A percentile compares a stretch with the other conserved stretches of the same genome.
These are phyloP conservation scores for Latrodectus elegans DNA, from an alignment of 2,888 invertebrate genomes.

Conservation along the genomic window DNA sequence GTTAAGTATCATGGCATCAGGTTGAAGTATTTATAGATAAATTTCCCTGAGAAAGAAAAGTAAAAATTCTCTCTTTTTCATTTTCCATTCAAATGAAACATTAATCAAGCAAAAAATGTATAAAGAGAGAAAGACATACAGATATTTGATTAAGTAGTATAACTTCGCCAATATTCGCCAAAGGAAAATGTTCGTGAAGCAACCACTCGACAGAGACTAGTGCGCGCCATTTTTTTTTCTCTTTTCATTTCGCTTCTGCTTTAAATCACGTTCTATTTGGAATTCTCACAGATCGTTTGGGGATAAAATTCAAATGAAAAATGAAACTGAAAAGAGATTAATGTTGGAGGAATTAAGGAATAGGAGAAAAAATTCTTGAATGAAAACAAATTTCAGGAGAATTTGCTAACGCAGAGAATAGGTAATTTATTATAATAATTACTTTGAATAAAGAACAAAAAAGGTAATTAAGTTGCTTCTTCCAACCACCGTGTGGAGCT, in stretches of 20 bases:
- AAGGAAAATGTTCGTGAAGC: no score
- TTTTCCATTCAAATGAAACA: no score
- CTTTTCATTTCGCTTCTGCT: background rate
- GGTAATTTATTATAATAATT: background rate
- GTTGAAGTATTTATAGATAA: no score
- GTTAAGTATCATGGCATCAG: no score
- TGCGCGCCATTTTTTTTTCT: background rate
- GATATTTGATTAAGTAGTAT: no score
- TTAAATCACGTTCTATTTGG: background rate
- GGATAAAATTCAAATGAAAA: background rate
- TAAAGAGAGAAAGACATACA: no score
- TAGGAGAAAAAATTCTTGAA: background rate
- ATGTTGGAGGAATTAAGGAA: background rate
- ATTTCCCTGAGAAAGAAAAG: no score
- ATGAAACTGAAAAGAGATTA: background rate
- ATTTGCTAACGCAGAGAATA: background rate
- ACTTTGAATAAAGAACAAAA: background rate
- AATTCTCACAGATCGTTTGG: background rate
- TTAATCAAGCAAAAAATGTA: no score
- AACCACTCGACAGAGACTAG: no score
- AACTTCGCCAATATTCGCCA: no score
- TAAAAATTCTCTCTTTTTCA: no score
- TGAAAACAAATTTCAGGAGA: background rate
- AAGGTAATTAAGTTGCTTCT: conserved; percentile 3
- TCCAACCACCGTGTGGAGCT: background rate